Conservation (phyloP, 2,888 invertebrate genomes). For the Dusona sp. region DNA sequence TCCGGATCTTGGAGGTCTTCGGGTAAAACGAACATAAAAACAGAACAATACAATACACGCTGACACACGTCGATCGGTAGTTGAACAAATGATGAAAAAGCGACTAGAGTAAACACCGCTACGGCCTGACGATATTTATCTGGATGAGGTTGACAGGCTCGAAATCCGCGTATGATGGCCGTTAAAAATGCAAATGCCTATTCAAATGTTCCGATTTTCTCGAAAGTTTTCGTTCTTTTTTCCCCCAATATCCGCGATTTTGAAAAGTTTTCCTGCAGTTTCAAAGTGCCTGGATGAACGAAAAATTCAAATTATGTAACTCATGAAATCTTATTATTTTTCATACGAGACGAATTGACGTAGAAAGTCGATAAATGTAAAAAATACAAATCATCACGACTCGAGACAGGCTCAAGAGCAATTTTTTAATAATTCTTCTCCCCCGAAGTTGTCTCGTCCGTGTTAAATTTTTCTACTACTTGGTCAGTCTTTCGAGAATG, state of each 20-base stretch:
- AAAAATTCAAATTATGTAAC: neutral
- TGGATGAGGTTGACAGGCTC: slow-evolving; percentile 73
- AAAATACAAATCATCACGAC: slow-evolving; percentile 47
- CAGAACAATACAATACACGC: slow-evolving; percentile 49
- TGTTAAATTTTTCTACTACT: slow-evolving; percentile 64
- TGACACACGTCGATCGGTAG: slow-evolving; percentile 54
- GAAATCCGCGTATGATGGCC: neutral
- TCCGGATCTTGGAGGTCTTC: slow-evolving; percentile 72
- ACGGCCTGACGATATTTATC: slow-evolving; percentile 71
- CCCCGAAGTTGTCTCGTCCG: slow-evolving; percentile 54
- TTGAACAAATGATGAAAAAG: slow-evolving; percentile 15
- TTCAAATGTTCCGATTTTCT: too few species aligned
- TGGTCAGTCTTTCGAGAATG: slow-evolving; percentile 43
- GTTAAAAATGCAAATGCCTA: too few species aligned
- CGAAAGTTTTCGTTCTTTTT: slow-evolving; percentile 2
- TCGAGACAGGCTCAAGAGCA: slow-evolving; percentile 58
- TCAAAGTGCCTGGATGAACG: slow-evolving; percentile 47
- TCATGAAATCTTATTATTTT: neutral
- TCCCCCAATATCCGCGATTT: neutral
- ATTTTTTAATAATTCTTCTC: neutral
- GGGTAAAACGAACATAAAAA: slow-evolving; percentile 61
- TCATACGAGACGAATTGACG: neutral
- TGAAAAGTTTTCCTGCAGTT: slow-evolving; percentile 65
- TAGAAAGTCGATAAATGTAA: slow-evolving; percentile 62
- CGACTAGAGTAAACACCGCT: slow-evolving; percentile 35